Base-by-base conservation (phyloP, 1,140 invertebrate species). In the Nasonia vitripennis region DNA sequence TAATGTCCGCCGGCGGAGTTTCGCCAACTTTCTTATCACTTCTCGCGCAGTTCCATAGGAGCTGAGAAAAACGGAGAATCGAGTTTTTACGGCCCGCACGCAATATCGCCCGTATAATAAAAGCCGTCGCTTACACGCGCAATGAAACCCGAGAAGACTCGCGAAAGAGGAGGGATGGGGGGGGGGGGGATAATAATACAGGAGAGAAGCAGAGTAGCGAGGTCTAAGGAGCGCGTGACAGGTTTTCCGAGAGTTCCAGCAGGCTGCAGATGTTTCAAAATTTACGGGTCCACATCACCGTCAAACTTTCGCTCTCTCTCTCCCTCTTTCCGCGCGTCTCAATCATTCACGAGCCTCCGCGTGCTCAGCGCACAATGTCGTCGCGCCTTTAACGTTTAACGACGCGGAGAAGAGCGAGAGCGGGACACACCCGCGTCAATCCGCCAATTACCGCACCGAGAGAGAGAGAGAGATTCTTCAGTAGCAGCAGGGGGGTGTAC, bases 371-470 rank as follows among this genome's bases (percentile, higher is more conserved):
- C 14, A 84, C 78, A 79, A 75, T 78, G 77, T 74, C 83, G 83
- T 75, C 77, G 41, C 68, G 62, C 73, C 68, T 84, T 80, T 80
- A 80, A 79, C 67, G 77, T 78, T 84, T 78, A 84, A 84, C 82
- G 82, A 71, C 74, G n/a, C 23, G 20, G n/a, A 31, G 10, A 11
- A 51, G 51, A 55, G 12, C 55, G 55, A 17, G 55, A 17, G 48
- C 68, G 23, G 7, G 67, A 17, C 45, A 11, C 27, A 55, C 80
- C 20, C 80, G 34, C 48, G 23, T 71, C 67, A 75, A 84, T 79
- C 45, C 68, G 20, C 77, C 83, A 84, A 84, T 79, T 84, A 79
- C 83, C 67, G 62, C 67, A 10, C 51, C n/a, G 9, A 31, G 62
- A 67, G 62, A 9, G 55, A 14, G 55, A n/a, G 62, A 67, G 9